Evolutionary conservation across 2,113 vertebrate genomes (phyloP).

Genomic region (Colinus virginianus): DNA sequence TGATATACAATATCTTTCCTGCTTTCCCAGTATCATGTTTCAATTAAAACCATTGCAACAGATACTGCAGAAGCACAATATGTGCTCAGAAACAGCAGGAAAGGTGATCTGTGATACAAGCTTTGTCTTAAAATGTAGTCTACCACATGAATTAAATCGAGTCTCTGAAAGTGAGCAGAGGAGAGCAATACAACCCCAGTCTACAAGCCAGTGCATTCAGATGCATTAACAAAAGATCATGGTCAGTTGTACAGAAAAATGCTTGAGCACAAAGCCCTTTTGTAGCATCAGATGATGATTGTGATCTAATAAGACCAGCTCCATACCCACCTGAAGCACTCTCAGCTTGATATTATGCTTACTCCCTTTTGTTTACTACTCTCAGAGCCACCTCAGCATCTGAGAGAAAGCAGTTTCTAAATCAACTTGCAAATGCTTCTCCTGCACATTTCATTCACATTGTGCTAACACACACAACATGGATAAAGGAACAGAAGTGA

Average conservation of each 20-base stretch:
- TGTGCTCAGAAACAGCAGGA: conserved; percentile 20
- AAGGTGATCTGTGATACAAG: conserved; percentile 36
- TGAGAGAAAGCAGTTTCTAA: neutral
- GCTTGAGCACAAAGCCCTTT: conserved; percentile 53
- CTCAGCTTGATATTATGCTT: neutral
- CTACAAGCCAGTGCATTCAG: conserved; percentile 32
- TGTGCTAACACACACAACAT: neutral
- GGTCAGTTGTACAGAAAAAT: neutral
- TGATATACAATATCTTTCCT: neutral
- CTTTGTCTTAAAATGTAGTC: conserved; percentile 40
- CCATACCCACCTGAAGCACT: conserved; percentile 18
- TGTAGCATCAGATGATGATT: conserved; percentile 41
- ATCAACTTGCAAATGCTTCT: neutral
- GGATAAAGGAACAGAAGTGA: neutral
- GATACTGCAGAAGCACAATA: conserved; percentile 39
- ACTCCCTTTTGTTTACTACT: neutral
- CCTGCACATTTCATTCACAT: neutral
- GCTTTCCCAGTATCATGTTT: neutral
- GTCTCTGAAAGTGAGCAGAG: neutral
- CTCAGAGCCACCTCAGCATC: neutral
- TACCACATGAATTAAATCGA: neutral
- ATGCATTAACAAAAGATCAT: conserved; percentile 7
- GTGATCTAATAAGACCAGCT: conserved; percentile 49
- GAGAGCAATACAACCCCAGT: conserved; percentile 27
- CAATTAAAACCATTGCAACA: conserved; percentile 48